Evolutionary conservation across 2,888 invertebrate species (phyloP), one percentile per base, ranked within the genome.

Genomic region (Microdon myrmicae): DNA sequence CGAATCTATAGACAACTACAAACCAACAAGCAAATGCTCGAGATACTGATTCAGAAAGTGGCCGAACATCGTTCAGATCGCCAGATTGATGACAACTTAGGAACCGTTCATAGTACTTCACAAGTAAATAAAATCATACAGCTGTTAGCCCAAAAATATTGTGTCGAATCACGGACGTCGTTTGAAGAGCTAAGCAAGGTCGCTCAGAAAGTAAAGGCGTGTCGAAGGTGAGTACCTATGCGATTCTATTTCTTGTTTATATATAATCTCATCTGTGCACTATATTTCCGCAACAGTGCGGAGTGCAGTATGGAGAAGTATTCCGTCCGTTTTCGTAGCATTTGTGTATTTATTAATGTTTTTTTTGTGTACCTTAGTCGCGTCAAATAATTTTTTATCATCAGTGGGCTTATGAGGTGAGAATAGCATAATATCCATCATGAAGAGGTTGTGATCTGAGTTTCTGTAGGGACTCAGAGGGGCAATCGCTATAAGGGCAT

Each of bases 101-200:
- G 83, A 67, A 84, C 85, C 32, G 76, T 79, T 5, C 78, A 79
- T 20, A 76, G 75, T 64, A 78, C 79, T 3, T 85, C 85, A 17
- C 88, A 90, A 77, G 94, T 96, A 29, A 96, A 96, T 80, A 88
- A 91, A 76, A 91, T 93, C 39, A 96, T 97, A 71, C 96, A 97
- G 76, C 86, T 93, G 68, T 83, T 97, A 26, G 96, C 96, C 2
- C 94, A 95, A 78, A 92, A 94, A 75, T 97, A 97, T 80, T 95
- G 96, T 77, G 90, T 89, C 34, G 97, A 98, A 72, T 96, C 96
- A 76, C 94, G 94, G 77, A 89, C 90, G 3, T 91, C 94, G 4
- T 97, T 96, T 78, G 97, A 97, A 74, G 97, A 97, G 75, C 84
- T 98, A 1, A 95, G 90, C 74, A 90, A 90, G 80, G 90, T 90